Conservation (phyloP, 2,797 vertebrate species). For the Mastacembelus armatus region DNA sequence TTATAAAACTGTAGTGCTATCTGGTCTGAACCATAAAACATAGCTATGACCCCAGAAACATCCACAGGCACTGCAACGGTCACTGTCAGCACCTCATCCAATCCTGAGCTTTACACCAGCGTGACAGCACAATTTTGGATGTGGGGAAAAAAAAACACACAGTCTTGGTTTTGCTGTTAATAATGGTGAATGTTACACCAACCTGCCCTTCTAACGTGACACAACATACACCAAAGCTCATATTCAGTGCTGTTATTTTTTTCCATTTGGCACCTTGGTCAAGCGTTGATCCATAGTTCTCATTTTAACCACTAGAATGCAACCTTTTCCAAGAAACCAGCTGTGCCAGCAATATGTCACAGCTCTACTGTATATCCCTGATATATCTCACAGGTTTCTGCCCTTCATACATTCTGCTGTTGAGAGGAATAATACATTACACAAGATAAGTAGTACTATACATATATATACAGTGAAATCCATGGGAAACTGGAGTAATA, state of each 20-base stretch:
- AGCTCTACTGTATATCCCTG: slow-evolving; percentile 67
- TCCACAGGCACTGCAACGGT: slow-evolving; percentile 10
- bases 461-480: slow-evolving; percentile 64
- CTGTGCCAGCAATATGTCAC: slow-evolving; percentile 30
- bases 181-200: slow-evolving; percentile 21
- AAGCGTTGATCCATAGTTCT: slow-evolving; percentile 48
- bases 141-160: neutral
- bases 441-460: slow-evolving; percentile 52
- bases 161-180: neutral
- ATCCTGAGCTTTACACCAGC: slow-evolving; percentile 20
- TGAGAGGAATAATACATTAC: slow-evolving; percentile 59
- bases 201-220: slow-evolving; percentile 25
- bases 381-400: slow-evolving; percentile 67
- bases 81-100: slow-evolving; percentile 24
- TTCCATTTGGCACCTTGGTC: slow-evolving; percentile 40
- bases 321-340: slow-evolving; percentile 48
- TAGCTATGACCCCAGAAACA: slow-evolving; percentile 14
- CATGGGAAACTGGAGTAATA: slow-evolving; percentile 34
- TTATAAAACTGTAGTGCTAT: slow-evolving; percentile 36
- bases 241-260: slow-evolving; percentile 31
- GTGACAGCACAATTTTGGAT: slow-evolving; percentile 13
- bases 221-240: slow-evolving; percentile 33
- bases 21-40: slow-evolving; percentile 47
- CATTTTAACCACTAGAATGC: slow-evolving; percentile 55
- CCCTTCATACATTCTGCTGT: slow-evolving; percentile 65